Base-by-base conservation (phyloP, 2,888 invertebrate species). In the Archips xylosteana region DNA sequence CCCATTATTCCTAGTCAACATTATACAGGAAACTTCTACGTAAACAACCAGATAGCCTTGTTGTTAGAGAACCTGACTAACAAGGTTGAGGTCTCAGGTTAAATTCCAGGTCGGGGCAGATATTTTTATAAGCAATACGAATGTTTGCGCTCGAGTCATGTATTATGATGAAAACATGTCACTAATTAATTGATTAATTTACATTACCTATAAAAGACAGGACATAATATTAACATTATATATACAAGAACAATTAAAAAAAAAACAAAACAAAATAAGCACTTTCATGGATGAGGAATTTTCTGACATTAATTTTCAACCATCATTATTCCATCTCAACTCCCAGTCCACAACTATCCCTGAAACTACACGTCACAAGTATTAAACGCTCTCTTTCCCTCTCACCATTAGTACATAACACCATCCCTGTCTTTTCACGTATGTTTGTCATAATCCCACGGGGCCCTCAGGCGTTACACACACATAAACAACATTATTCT, bases 351-450 rank as follows among this genome's bases (percentile, higher is more conserved):
- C 74, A 60, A 59, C 71, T 70, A 71, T 75, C 75, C 78, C 81
- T 82, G 81, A 85, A 83, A 77, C 75, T 75, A 76, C 79, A 78
- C 77, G 83, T 83, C 84, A 81, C 79, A 73, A 72, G 76, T 80
- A 80, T 84, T 84, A 84, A 85, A 80, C 80, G 75, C 61, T 42
- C 85, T 82, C 80, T 82, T 80, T 86, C 83, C 78, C 79, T 82
- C 83, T 82, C 82, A 77, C 78, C 42, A 79, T 78, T 79, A 80
- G 80, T 78, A 82, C 80, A 78, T 81, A 77, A 74, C 86, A 86
- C 85, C 83, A 80, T 88, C 85, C 81, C 80, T 84, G 84, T 87
- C 86, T 32, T 10, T 32, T 10, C 66, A 15, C 71, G 39, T 71
- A 77, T 60, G 65, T 62, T 74, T 72, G 70, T 70, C 73, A 73